phyloP scores from a whole-genome alignment of 2,113 vertebrate species.

The Amblyopsis rosae region DNA sequence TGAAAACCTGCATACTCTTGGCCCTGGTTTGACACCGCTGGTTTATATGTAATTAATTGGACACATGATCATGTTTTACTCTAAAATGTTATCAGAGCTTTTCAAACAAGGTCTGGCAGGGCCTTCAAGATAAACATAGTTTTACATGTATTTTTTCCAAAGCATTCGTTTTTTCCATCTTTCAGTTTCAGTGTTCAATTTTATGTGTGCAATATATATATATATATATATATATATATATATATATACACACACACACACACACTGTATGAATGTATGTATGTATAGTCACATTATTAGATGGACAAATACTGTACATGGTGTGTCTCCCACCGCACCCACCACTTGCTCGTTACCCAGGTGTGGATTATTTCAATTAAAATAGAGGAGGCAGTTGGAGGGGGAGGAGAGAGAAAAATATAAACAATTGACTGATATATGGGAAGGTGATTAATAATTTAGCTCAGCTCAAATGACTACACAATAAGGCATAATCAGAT shows the following conservation, averaged over 20 bases:
- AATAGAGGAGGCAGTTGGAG: slow-evolving; percentile 23
- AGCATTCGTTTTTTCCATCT: too few relatives aligned
- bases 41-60: too few relatives aligned
- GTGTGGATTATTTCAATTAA: slow-evolving; percentile 51
- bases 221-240: too few relatives aligned
- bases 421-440: slow-evolving; percentile 45
- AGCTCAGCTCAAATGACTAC: slow-evolving; percentile 52
- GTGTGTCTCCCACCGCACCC: slow-evolving; percentile 13
- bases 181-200: too few relatives aligned
- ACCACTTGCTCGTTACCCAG: slow-evolving; percentile 23
- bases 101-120: too few relatives aligned
- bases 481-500: slow-evolving; percentile 60
- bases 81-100: too few relatives aligned
- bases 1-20: too few relatives aligned
- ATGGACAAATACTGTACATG: background rate
- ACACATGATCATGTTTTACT: too few relatives aligned
- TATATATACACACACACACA: background rate
- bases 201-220: too few relatives aligned
- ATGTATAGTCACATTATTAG: background rate
- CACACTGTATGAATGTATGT: background rate
- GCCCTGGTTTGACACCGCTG: too few relatives aligned
- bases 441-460: slow-evolving; percentile 59
- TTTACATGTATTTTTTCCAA: too few relatives aligned
- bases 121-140: too few relatives aligned
- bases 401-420: slow-evolving; percentile 15